These are phyloP conservation scores for Pseudolycoriella hygida DNA, from an alignment of 2,888 invertebrate genomes.

Conservation along the genomic window DNA sequence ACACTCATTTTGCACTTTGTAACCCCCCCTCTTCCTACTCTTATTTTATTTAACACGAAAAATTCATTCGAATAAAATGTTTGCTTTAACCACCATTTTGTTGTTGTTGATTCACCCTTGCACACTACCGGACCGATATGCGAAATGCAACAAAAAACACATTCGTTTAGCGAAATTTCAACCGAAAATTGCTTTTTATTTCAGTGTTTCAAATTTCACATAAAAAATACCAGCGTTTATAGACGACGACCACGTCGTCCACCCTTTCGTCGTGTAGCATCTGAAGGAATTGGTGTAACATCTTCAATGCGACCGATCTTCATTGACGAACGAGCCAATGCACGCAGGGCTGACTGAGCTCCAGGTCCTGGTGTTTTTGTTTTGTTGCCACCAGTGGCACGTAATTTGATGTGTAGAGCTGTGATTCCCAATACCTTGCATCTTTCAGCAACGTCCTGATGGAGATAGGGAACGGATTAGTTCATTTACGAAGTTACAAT, in stretches of 20 bases:
- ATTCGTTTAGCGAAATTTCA: too few species aligned
- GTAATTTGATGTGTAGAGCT: constrained; percentile 92
- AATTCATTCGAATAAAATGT: too few species aligned
- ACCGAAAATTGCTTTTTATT: too few species aligned
- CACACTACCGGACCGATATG: too few species aligned
- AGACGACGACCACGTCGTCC: constrained; percentile 98
- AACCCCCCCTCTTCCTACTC: too few species aligned
- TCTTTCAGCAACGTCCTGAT: constrained; percentile 93
- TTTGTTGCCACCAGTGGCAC: constrained; percentile 97
- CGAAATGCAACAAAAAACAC: too few species aligned
- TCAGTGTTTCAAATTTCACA: too few species aligned
- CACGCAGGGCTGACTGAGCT: constrained; percentile 93
- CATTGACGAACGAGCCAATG: constrained; percentile 96
- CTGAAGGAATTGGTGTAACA: constrained; percentile 98
- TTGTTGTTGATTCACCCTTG: too few species aligned
- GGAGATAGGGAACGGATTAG: constrained; percentile 8
- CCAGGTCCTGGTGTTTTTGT: constrained; percentile 98
- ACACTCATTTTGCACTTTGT: too few species aligned
- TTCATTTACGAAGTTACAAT: background rate
- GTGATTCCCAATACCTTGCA: constrained; percentile 95
- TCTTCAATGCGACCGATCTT: constrained; percentile 99
- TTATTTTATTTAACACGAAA: too few species aligned
- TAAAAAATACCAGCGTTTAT: constrained; percentile 36
- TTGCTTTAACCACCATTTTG: too few species aligned
- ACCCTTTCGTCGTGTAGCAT: constrained; percentile 98